phyloP scores from a whole-genome alignment of 2,888 invertebrate genomes.

The Tineola bisselliella region DNA sequence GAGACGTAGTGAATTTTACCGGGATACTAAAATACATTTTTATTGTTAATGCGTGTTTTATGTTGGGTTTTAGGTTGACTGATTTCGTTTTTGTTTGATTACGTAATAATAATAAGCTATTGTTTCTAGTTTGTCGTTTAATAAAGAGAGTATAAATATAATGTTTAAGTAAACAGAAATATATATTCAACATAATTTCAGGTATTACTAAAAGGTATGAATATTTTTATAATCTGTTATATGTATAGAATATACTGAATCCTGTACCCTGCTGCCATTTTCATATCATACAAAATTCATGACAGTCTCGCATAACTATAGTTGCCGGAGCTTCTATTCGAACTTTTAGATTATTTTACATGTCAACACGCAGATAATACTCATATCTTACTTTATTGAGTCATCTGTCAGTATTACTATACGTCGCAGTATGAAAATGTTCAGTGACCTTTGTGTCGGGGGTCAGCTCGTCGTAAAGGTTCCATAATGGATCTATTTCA shows the following conservation, averaged over 20 bases:
- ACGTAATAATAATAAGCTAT: too few species aligned
- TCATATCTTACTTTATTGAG: background rate
- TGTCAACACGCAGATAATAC: background rate
- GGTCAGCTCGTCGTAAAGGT: slow-evolving; percentile 8
- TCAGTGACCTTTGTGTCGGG: slow-evolving; percentile 8
- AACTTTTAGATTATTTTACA: slow-evolving; percentile 6
- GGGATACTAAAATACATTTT: background rate
- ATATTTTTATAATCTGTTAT: background rate
- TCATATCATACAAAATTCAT: slow-evolving; percentile 13
- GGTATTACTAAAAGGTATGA: too few species aligned
- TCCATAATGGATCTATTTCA: slow-evolving; percentile 5
- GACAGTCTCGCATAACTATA: slow-evolving; percentile 5
- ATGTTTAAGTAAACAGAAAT: too few species aligned
- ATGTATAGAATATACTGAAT: background rate
- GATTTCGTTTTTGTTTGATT: background rate
- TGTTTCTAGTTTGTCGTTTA: too few species aligned
- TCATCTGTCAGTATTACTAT: slow-evolving; percentile 3
- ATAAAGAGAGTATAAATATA: too few species aligned
- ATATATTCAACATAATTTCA: too few species aligned
- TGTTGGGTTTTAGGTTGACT: background rate
- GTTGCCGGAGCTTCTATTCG: background rate
- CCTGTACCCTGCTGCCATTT: background rate
- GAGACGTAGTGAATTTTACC: background rate
- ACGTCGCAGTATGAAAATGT: background rate
- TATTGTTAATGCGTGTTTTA: background rate